phyloP scores from a whole-genome alignment of 1,140 invertebrate genomes.

The Drosophila tsacasi region DNA sequence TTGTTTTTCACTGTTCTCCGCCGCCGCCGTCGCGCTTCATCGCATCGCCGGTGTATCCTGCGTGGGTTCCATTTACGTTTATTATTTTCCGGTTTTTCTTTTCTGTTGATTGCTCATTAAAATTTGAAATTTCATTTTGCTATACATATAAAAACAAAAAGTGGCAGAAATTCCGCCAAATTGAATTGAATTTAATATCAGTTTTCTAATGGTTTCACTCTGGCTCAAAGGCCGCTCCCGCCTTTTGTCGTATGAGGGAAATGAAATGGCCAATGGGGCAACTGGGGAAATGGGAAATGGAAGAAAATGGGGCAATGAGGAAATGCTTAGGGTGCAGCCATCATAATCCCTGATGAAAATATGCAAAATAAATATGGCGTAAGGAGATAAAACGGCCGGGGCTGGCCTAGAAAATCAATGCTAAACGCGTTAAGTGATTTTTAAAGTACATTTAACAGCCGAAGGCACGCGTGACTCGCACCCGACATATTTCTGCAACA shows the following conservation, averaged over 20 bases:
- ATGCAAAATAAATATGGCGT: slow-evolving; percentile 73
- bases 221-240: slow-evolving; percentile 7
- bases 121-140: slow-evolving; percentile 76
- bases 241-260: slow-evolving; percentile 26
- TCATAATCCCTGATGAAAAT: slow-evolving; percentile 55
- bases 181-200: slow-evolving; percentile 83
- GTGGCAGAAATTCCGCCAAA: slow-evolving; percentile 44
- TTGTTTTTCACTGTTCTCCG: slow-evolving; percentile 46
- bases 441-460: slow-evolving; percentile 79
- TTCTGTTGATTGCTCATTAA: slow-evolving; percentile 76
- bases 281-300: slow-evolving; percentile 16
- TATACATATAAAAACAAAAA: slow-evolving; percentile 36
- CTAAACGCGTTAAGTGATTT: slow-evolving; percentile 80
- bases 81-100: slow-evolving; percentile 66
- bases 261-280: not conserved
- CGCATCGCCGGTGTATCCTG: slow-evolving; percentile 9
- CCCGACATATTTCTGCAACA: slow-evolving; percentile 33
- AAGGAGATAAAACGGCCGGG: slow-evolving; percentile 67
- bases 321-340: slow-evolving; percentile 23
- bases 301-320: slow-evolving; percentile 11
- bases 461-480: slow-evolving; percentile 36
- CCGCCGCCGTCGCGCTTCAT: not conserved
- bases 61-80: slow-evolving; percentile 58
- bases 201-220: slow-evolving; percentile 65
- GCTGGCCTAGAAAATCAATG: slow-evolving; percentile 64